Percentiles rank a stretch among this genome's conserved stretches.
phyloP scores from a whole-genome alignment of 2,113 vertebrate genomes.

The Hippocampus guttulatus region DNA sequence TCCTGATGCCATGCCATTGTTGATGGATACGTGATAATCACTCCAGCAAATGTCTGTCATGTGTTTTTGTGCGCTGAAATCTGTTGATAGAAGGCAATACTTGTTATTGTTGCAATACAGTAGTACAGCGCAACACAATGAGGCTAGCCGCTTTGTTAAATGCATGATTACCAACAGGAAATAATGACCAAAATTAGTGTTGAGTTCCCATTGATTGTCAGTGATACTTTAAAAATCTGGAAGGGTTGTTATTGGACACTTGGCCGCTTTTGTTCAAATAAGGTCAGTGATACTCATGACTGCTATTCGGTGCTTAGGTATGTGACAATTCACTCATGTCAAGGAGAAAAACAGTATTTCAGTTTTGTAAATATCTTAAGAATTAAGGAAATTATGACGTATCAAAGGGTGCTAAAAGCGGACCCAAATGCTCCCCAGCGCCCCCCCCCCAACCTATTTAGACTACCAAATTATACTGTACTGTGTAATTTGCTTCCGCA shows the following conservation, averaged over 20 bases:
- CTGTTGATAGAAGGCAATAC: neutral
- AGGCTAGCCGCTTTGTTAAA: neutral
- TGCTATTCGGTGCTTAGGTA: neutral
- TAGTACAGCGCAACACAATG: neutral
- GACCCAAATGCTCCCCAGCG: too few relatives aligned
- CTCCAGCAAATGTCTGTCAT: neutral
- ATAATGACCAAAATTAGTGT: neutral
- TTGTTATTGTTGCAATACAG: neutral
- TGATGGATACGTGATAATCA: too few relatives aligned
- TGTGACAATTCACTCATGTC: too few relatives aligned
- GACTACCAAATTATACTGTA: too few relatives aligned
- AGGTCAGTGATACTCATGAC: constrained; percentile 31
- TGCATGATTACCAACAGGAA: neutral
- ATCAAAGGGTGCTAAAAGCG: too few relatives aligned
- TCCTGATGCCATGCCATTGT: neutral
- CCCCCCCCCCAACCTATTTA: too few relatives aligned
- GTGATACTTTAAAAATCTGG: constrained; percentile 8
- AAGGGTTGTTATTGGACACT: constrained; percentile 38
- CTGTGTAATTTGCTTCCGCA: too few relatives aligned
- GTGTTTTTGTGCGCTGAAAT: neutral
- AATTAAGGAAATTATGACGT: too few relatives aligned
- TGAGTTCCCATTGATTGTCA: neutral
- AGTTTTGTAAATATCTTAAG: too few relatives aligned
- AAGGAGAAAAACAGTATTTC: too few relatives aligned
- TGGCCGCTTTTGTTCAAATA: constrained; percentile 15